A percentile compares a stretch with the other conserved stretches of the same genome.
Conservation (phyloP, 2,888 invertebrate species). For the Cantharis rustica region DNA sequence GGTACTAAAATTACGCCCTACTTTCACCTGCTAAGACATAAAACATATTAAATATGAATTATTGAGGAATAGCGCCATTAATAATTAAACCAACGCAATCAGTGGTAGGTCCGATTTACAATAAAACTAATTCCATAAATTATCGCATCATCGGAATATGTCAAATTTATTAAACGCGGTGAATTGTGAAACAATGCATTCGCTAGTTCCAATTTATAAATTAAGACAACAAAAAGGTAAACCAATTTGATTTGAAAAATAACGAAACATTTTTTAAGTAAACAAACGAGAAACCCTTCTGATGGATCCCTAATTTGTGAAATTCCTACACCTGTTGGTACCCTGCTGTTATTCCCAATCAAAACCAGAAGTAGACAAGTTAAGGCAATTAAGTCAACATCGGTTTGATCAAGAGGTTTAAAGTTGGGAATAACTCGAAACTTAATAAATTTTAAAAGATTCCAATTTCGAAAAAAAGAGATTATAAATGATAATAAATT, state of each 20-base stretch:
- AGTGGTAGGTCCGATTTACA: slow-evolving; percentile 17
- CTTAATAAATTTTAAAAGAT: not conserved
- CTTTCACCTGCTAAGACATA: slow-evolving; percentile 11
- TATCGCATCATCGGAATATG: not conserved
- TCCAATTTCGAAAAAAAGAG: not conserved
- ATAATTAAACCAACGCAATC: slow-evolving; percentile 18
- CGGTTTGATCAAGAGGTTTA: not conserved
- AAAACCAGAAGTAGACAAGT: not conserved
- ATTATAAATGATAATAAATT: not conserved
- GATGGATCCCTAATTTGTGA: not conserved
- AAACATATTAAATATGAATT: slow-evolving; percentile 10
- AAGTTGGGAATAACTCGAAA: not conserved
- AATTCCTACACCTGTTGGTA: not conserved
- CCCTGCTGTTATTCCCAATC: not conserved
- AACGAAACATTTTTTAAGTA: not conserved
- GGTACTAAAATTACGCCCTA: slow-evolving; percentile 11
- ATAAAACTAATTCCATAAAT: slow-evolving; percentile 2
- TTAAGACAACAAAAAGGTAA: not conserved
- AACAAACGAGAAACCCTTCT: not conserved
- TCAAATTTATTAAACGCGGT: not conserved
- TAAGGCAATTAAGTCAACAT: not conserved
- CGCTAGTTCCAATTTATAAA: not conserved
- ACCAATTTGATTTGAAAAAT: not conserved
- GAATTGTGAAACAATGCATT: not conserved
- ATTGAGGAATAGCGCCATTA: slow-evolving; percentile 12